Evolutionary conservation across 2,113 vertebrate genomes (phyloP).

Genomic region (Rhinoderma darwinii): DNA sequence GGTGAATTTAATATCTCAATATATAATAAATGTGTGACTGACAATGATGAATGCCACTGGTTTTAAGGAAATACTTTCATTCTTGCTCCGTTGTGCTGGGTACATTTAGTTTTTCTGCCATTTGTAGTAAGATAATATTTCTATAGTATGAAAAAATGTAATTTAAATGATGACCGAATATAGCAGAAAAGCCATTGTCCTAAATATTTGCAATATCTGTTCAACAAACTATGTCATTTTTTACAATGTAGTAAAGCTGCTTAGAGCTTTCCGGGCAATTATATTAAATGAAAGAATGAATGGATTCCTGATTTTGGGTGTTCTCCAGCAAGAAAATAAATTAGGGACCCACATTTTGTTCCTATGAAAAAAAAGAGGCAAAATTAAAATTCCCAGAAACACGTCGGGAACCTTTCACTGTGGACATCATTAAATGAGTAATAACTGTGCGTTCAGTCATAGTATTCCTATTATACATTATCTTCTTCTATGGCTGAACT

Average conservation of each 20-base stretch:
- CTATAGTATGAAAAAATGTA: neutral
- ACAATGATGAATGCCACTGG: no score
- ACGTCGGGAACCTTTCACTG: constrained; percentile 7
- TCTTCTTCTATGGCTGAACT: neutral
- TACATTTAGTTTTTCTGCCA: neutral
- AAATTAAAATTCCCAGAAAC: constrained; percentile 4
- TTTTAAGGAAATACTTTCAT: neutral
- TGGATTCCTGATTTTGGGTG: constrained; percentile 29
- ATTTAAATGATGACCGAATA: constrained; percentile 36
- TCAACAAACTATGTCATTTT: constrained; percentile 29
- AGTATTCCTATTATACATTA: constrained; percentile 31
- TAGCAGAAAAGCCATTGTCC: constrained; percentile 20
- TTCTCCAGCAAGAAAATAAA: constrained; percentile 34
- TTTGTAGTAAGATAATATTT: constrained; percentile 5
- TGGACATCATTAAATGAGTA: constrained; percentile 25
- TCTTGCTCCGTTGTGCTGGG: neutral
- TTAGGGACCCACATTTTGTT: constrained; percentile 14
- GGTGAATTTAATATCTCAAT: neutral
- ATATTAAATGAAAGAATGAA: constrained; percentile 44
- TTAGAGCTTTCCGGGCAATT: constrained; percentile 36
- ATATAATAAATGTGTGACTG: neutral
- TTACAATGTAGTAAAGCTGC: constrained; percentile 10
- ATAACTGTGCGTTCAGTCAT: constrained; percentile 43
- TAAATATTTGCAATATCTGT: constrained; percentile 33
- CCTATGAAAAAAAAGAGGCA: neutral